Base-by-base conservation (phyloP, 1,140 invertebrate species). In the Dinoponera quadriceps region DNA sequence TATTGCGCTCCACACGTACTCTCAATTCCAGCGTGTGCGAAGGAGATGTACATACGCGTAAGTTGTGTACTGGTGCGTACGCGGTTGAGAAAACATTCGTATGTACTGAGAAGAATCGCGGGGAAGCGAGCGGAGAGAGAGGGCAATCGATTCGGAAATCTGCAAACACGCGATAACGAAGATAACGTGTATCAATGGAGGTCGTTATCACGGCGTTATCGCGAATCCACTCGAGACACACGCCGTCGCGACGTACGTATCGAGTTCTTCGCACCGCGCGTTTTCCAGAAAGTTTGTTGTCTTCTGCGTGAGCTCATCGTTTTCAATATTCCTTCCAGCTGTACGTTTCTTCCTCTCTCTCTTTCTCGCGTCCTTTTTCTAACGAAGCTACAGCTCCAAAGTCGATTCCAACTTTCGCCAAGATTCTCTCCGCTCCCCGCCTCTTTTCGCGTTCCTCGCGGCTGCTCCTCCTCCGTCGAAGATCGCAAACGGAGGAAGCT, bases 81-180 rank as follows among this genome's bases (percentile, higher is more conserved):
- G 54, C 18, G 77, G 22, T 48, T 29, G 62, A 59, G 27, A 62
- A 69, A 44, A 27, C 68, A 69, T 51, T 82, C 25, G 27, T 25
- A 57, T 44, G 49, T 25, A 29, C 9, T 18, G n/a, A 5, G 11
- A 48, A 78, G 2, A 78, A n/a, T 33, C 29, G 22, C n/a, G 22
- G n/a, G 20, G n/a, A 9, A 44, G 54, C 48, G 48, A n/a, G 20
- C n/a, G 0, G 22, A 14, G 51, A 18, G 7, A 20, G 55, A 71
- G 38, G 38, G 7, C 51, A 71, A 80, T 71, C 65, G 49, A 57
- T 71, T 69, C n/a, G 51, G 22, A 48, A 71, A 80, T 80, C 51
- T 48, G 22, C 14, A 69, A 80, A 57, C 51, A 57, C 9, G 38
- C 33, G 33, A 48, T 59, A 69, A 59, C 18, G n/a, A 69, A 48